These are phyloP conservation scores for Caiman crocodilus DNA, from an alignment of 2,797 vertebrate genomes.

Conservation along the genomic window DNA sequence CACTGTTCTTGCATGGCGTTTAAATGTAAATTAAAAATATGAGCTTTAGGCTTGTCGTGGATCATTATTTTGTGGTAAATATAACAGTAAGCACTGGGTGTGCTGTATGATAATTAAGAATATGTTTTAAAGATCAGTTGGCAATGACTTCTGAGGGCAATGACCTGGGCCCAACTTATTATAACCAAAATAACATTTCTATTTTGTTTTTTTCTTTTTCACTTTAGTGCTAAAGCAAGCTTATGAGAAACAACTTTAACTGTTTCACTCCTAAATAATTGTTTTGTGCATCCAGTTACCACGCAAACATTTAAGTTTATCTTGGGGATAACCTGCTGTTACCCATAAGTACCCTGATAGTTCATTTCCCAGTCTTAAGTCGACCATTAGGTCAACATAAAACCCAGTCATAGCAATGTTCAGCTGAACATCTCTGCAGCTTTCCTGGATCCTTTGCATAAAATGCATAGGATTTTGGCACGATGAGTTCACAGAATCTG, in stretches of 20 bases:
- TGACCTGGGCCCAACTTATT: conserved; percentile 39
- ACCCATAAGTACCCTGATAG: not conserved
- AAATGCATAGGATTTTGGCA: not conserved
- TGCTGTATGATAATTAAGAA: conserved; percentile 59
- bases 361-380: not conserved
- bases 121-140: conserved; percentile 69
- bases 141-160: conserved; percentile 65
- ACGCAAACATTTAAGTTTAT: not conserved
- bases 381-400: not conserved
- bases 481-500: not conserved
- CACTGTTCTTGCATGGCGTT: not conserved
- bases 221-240: conserved; percentile 6
- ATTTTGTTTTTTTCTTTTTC: not conserved
- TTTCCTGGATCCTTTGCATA: not conserved
- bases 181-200: conserved; percentile 37
- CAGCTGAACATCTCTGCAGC: not conserved
- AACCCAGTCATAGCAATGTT: not conserved
- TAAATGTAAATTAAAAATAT: conserved; percentile 12
- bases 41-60: conserved; percentile 13
- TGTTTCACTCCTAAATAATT: conserved; percentile 23
- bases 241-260: conserved; percentile 1
- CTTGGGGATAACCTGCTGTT: not conserved
- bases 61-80: conserved; percentile 45
- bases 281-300: not conserved
- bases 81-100: conserved; percentile 33